Evolutionary conservation across 2,113 vertebrate genomes (phyloP).

Genomic region (Mobula birostris): DNA sequence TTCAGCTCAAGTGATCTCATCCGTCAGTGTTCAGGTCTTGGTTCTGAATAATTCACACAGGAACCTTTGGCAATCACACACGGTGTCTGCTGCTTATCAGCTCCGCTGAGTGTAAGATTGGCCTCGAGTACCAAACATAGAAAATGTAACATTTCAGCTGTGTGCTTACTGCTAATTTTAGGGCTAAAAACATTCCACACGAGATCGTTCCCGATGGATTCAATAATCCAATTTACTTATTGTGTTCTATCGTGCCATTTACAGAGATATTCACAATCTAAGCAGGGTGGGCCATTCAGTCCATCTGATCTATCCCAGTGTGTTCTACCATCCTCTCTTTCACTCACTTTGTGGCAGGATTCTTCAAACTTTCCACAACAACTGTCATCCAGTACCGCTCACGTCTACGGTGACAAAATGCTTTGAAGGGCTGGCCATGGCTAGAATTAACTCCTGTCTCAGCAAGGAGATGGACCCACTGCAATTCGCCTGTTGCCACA

Average conservation of each 20-base stretch:
- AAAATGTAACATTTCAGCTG: background rate
- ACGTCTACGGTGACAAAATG: too few relatives aligned
- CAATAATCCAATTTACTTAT: background rate
- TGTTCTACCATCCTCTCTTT: too few relatives aligned
- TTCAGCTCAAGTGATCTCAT: conserved; percentile 16
- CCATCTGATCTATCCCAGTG: background rate
- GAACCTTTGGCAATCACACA: background rate
- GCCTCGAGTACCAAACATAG: background rate
- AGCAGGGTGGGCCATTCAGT: background rate
- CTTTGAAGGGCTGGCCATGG: too few relatives aligned
- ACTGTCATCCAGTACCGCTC: too few relatives aligned
- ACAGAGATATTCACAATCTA: background rate
- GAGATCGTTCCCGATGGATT: background rate
- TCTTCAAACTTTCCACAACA: background rate
- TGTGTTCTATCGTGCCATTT: background rate
- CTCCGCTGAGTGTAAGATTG: background rate
- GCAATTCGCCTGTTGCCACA: too few relatives aligned
- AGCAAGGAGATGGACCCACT: too few relatives aligned
- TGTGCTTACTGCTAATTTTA: background rate
- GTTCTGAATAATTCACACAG: background rate
- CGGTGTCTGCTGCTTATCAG: background rate
- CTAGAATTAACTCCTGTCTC: too few relatives aligned
- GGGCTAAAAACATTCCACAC: background rate
- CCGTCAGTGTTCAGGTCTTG: background rate
- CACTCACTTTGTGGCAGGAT: background rate